Percentiles rank a stretch among this genome's conserved stretches.
Evolutionary conservation across 2,888 invertebrate species (phyloP).

Genomic region (Drosophila neutralis): DNA sequence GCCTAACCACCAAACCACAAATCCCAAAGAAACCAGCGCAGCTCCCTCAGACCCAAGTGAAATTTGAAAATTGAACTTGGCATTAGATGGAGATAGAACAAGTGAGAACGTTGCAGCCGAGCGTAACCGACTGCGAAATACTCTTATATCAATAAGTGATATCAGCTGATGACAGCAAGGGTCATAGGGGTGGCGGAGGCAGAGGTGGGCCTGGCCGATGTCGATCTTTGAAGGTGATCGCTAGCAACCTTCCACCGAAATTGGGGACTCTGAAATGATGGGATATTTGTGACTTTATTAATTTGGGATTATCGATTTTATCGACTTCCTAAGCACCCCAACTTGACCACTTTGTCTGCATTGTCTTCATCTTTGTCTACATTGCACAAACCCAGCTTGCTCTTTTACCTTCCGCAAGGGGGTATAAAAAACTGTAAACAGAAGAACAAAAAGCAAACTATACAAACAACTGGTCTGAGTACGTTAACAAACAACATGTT

Average conservation of each 20-base stretch:
- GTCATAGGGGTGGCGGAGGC: background rate
- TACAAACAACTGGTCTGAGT: background rate
- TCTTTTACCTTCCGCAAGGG: background rate
- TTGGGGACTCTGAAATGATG: background rate
- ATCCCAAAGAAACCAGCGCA: background rate
- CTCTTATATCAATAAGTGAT: background rate
- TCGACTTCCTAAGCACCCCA: background rate
- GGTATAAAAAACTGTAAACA: background rate
- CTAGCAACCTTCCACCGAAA: background rate
- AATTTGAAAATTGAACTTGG: background rate
- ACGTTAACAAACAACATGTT: background rate
- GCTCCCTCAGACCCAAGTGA: background rate
- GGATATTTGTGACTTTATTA: background rate
- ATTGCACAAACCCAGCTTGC: background rate
- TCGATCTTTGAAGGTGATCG: background rate
- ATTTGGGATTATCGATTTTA: background rate
- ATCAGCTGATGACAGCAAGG: background rate
- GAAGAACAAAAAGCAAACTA: background rate
- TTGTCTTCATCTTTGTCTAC: too few relatives aligned
- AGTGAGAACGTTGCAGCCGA: background rate
- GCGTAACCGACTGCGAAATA: background rate
- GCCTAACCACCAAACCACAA: background rate
- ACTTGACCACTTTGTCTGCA: background rate
- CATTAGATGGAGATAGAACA: background rate
- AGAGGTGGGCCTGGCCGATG: background rate